These are phyloP conservation scores for Caenorhabditis zanzibari DNA, from an alignment of 2,888 invertebrate species.

Conservation along the genomic window DNA sequence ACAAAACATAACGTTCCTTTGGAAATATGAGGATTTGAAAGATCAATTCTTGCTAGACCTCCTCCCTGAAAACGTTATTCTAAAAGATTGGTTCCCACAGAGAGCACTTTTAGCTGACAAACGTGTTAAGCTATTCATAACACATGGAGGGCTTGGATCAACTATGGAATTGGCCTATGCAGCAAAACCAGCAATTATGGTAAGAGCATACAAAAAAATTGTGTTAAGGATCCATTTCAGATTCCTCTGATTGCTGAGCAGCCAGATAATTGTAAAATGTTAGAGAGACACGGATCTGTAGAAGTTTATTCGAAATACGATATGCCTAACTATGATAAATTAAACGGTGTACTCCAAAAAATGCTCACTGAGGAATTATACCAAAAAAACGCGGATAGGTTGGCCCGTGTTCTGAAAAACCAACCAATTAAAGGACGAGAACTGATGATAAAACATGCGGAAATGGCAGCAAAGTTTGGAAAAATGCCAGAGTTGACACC, in stretches of 20 bases:
- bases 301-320: constrained; percentile 40
- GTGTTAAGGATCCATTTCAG: background rate
- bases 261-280: constrained; percentile 43
- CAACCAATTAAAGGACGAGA: constrained; percentile 46
- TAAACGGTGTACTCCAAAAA: constrained; percentile 20
- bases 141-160: constrained; percentile 54
- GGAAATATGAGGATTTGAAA: constrained; percentile 54
- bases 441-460: constrained; percentile 40
- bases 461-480: constrained; percentile 53
- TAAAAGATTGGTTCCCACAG: constrained; percentile 56
- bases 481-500: constrained; percentile 46
- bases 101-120: constrained; percentile 42
- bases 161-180: constrained; percentile 50
- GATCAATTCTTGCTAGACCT: background rate
- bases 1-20: constrained; percentile 44
- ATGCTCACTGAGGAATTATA: constrained; percentile 24
- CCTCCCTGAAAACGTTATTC: constrained; percentile 39
- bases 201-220: background rate
- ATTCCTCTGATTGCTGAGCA: constrained; percentile 59
- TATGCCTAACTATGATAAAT: constrained; percentile 35
- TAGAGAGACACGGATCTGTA: constrained; percentile 37
- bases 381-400: constrained; percentile 28
- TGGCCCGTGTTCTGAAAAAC: constrained; percentile 31
- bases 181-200: constrained; percentile 58
- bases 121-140: constrained; percentile 51